Conservation (phyloP, 2,797 vertebrate genomes). For the Rhinoraja longicauda region DNA sequence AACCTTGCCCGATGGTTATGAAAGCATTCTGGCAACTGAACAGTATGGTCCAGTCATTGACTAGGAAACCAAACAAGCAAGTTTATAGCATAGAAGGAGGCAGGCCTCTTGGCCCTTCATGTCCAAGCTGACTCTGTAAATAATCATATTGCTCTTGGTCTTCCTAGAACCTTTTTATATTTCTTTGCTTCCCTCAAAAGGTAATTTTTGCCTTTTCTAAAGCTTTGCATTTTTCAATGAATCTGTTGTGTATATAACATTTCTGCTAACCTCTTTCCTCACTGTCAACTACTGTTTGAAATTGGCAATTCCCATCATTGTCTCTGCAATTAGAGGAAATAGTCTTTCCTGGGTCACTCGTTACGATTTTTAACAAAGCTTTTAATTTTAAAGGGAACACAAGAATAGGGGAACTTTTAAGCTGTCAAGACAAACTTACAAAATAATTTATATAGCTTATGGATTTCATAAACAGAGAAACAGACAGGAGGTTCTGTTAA, state of each 20-base stretch:
- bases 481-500: not conserved
- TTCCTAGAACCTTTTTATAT: not conserved
- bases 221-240: not conserved
- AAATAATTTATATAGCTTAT: not conserved
- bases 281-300: not conserved
- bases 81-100: not conserved
- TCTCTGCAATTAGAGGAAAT: not conserved
- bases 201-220: not conserved
- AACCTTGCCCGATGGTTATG: not conserved
- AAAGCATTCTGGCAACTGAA: not conserved
- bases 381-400: not conserved
- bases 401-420: not conserved
- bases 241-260: not conserved
- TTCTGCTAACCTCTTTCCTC: not conserved
- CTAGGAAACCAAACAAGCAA: not conserved
- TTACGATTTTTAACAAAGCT: not conserved
- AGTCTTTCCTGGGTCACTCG: not conserved
- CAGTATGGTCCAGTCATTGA: not conserved
- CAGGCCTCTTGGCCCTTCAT: not conserved
- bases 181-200: not conserved
- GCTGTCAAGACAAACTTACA: not conserved
- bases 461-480: not conserved
- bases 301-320: not conserved
- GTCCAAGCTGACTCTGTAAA: not conserved
- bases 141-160: not conserved